Conservation (phyloP, 2,797 vertebrate species). For the Ficedula albicollis region DNA sequence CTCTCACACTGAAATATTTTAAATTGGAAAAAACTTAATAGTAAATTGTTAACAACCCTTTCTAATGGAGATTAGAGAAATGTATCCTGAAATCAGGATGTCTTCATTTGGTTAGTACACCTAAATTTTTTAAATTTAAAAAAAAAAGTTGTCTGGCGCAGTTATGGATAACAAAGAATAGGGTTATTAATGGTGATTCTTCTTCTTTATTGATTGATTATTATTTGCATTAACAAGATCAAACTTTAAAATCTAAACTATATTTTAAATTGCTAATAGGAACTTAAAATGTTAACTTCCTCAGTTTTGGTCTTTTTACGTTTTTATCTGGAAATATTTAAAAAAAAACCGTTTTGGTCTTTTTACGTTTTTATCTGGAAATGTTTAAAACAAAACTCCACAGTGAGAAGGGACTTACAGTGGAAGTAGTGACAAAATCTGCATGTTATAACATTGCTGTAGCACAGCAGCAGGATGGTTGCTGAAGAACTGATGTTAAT, state of each 20-base stretch:
- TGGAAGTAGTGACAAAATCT: background rate
- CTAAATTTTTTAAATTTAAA: background rate
- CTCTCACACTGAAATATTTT: background rate
- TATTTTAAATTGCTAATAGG: background rate
- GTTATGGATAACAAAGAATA: background rate
- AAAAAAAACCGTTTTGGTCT: background rate
- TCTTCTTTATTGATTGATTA: background rate
- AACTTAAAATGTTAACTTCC: background rate
- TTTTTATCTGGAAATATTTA: background rate
- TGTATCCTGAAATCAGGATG: background rate
- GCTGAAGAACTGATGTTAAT: background rate
- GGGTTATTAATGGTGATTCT: background rate
- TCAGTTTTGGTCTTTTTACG: background rate
- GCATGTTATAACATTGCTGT: background rate
- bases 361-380: background rate
- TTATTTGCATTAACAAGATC: background rate
- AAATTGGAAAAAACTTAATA: background rate
- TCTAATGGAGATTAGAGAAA: background rate
- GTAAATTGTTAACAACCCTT: background rate
- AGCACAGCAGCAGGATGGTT: background rate
- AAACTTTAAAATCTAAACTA: background rate
- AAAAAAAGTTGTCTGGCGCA: background rate
- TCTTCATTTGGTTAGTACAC: background rate
- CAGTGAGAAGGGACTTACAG: background rate
- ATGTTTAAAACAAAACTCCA: background rate